Base-by-base conservation (phyloP, 2,797 vertebrate species). In the Bovichtus variegatus region DNA sequence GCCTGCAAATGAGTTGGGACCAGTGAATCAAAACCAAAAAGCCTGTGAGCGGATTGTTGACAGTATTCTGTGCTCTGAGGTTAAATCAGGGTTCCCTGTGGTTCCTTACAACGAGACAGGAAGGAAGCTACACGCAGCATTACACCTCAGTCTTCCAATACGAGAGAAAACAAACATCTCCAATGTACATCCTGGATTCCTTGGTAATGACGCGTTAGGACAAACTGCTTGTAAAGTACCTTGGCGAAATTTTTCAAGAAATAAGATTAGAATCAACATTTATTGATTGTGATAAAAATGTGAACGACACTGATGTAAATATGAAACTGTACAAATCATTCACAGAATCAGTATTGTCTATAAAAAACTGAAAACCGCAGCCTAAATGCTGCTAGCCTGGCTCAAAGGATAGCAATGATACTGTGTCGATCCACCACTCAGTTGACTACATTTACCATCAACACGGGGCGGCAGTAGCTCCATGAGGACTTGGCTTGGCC, bases 51-150 rank as follows among this genome's bases (percentile, higher is more conserved):
- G 0, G 21, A 18, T 41, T 75, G 55, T 61, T 80, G 62, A 74
- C 65, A 27, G 63, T 83, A 88, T 77, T 72, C 75, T 75, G 79
- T 76, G 65, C 54, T 0, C 9, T 68, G 70, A 86, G 53, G 78
- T 86, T 72, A 83, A 86, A 89, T 85, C 77, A 74, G 54, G 64
- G 78, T 88, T 81, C 5, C 64, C 15, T 84, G 85, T 84, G 87
- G 80, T 89, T 91, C 71, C n/a, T 80, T 23, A 65, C 66, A 82
- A 73, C 3, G 15, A 76, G 61, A 87, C 88, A 91, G 91, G 90
- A 93, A 95, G 93, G 91, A 94, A 92, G 89, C 78, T 13, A 29
- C 73, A 70, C 41, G 31, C 51, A 88, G 76, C 86, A 44, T 87
- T 74, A 90, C 80, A 83, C 76, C 73, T 84, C 82, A 78, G 65